phyloP scores from a whole-genome alignment of 2,888 invertebrate genomes.

The Stenodema calcarata region DNA sequence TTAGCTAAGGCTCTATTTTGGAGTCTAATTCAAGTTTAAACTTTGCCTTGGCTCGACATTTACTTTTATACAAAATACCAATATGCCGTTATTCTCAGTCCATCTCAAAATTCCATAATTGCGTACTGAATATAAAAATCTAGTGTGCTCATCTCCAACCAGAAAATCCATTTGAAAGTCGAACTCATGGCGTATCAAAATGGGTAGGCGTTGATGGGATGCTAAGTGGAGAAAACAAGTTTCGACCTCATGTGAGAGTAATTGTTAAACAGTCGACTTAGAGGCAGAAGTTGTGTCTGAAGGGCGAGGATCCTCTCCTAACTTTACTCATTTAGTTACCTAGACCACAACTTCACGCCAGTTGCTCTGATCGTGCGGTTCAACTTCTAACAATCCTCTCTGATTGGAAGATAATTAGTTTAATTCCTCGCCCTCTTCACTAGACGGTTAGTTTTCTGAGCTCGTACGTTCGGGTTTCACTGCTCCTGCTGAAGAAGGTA shows the following conservation, averaged over 20 bases:
- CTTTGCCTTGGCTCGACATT: no score
- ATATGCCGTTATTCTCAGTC: no score
- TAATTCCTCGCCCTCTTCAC: not conserved
- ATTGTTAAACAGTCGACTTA: not conserved
- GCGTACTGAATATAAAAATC: not conserved
- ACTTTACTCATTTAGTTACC: conserved; percentile 2
- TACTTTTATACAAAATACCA: no score
- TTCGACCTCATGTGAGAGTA: not conserved
- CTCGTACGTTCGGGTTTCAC: no score
- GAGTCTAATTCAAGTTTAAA: no score
- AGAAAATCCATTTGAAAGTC: not conserved
- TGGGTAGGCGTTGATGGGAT: not conserved
- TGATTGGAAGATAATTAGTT: not conserved
- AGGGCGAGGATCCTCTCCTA: not conserved
- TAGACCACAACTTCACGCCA: not conserved
- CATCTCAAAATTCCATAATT: no score
- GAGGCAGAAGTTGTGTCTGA: not conserved
- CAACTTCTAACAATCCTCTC: not conserved
- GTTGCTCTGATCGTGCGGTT: not conserved
- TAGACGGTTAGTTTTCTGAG: no score
- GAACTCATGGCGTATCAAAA: not conserved
- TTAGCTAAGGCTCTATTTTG: no score
- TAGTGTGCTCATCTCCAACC: not conserved
- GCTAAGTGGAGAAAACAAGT: not conserved
- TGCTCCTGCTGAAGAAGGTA: no score